phyloP scores from a whole-genome alignment of 2,888 invertebrate genomes.

The Agriotes lineatus region DNA sequence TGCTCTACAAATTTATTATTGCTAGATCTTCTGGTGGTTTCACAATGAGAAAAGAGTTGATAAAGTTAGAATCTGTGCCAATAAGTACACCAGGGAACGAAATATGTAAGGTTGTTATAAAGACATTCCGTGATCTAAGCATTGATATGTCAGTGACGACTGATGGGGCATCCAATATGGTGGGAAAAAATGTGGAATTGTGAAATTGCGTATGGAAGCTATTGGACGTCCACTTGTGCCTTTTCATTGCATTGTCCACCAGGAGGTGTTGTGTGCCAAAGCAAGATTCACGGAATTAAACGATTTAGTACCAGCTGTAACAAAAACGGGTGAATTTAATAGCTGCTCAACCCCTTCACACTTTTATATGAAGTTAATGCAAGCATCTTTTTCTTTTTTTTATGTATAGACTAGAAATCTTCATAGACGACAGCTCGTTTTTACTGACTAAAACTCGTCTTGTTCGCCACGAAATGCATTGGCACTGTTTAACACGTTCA shows the following conservation, averaged over 20 bases:
- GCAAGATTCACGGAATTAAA: conserved; percentile 8
- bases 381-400: no score
- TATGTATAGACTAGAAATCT: no score
- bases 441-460: no score
- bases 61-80: background rate
- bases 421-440: no score
- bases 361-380: no score
- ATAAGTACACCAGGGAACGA: conserved; percentile 9
- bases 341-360: background rate
- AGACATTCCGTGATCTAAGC: conserved; percentile 20
- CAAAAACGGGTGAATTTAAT: conserved; percentile 9
- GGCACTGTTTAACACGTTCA: no score
- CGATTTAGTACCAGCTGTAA: conserved; percentile 24
- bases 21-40: conserved; percentile 1
- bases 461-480: no score
- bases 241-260: conserved; percentile 22
- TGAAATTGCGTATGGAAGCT: conserved; percentile 8
- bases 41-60: conserved; percentile 12
- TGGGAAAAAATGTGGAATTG: conserved; percentile 13
- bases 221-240: conserved; percentile 14
- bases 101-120: conserved; percentile 20
- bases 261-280: conserved; percentile 16
- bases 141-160: conserved; percentile 15
- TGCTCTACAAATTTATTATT: background rate
- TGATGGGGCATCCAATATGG: conserved; percentile 21